These are phyloP conservation scores for Carpatolechia fugitivella DNA, from an alignment of 2,888 invertebrate species.

Conservation along the genomic window DNA sequence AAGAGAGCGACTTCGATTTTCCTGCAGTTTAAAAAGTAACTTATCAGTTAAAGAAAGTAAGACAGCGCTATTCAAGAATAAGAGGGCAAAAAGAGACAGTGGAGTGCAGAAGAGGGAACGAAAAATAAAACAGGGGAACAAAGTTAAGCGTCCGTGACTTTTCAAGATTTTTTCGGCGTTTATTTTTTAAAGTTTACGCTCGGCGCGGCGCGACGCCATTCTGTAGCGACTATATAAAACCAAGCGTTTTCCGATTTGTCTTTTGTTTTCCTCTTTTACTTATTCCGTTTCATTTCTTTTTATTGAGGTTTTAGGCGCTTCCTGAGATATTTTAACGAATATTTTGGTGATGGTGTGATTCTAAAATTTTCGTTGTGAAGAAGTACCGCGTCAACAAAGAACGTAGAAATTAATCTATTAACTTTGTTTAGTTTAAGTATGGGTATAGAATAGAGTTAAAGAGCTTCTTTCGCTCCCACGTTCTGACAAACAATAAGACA, in stretches of 20 bases:
- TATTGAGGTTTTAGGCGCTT: conserved; percentile 31
- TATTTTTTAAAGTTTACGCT: conserved; percentile 75
- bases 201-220: conserved; percentile 40
- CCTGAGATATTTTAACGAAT: not conserved
- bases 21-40: conserved; percentile 76
- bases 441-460: not conserved
- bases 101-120: conserved; percentile 65
- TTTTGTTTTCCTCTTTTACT: conserved; percentile 57
- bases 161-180: conserved; percentile 76
- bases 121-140: conserved; percentile 78
- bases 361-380: not conserved
- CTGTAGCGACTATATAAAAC: conserved; percentile 62
- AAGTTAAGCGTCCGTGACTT: conserved; percentile 81
- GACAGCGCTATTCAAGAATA: conserved; percentile 44
- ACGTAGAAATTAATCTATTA: conserved; percentile 1
- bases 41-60: conserved; percentile 69
- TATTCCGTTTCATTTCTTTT: conserved; percentile 48
- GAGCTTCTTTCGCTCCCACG: conserved; percentile 18
- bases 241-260: conserved; percentile 64
- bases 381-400: not conserved
- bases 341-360: not conserved
- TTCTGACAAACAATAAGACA: conserved; percentile 35
- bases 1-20: conserved; percentile 72
- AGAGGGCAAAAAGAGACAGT: conserved; percentile 43
- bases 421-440: not conserved